Evolutionary conservation across 2,797 vertebrate genomes (phyloP).

Genomic region (Microctenopoma lineatum): DNA sequence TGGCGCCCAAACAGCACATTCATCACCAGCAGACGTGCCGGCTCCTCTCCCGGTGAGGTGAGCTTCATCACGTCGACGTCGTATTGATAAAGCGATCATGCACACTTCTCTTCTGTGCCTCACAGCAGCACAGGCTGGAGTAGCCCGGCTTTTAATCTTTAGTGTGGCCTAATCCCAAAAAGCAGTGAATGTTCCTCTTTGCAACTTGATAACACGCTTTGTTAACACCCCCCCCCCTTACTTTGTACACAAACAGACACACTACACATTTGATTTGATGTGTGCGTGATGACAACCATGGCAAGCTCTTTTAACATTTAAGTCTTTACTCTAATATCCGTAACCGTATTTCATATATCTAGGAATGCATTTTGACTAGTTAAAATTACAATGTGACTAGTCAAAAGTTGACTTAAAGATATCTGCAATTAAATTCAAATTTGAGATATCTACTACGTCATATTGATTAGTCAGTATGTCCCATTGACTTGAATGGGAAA

Average conservation of each 20-base stretch:
- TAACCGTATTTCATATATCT: too few relatives aligned
- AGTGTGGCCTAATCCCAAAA: not conserved
- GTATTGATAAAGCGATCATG: conserved; percentile 82
- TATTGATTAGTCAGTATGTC: too few relatives aligned
- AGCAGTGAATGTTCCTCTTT: not conserved
- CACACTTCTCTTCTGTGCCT: conserved; percentile 66
- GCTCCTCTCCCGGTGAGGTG: conserved; percentile 53
- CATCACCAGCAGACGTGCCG: conserved; percentile 64
- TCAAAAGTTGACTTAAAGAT: too few relatives aligned
- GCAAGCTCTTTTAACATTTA: too few relatives aligned
- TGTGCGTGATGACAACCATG: too few relatives aligned
- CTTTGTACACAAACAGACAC: not conserved
- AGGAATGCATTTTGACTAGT: too few relatives aligned
- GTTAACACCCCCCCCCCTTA: too few relatives aligned
- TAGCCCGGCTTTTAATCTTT: not conserved
- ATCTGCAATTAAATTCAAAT: too few relatives aligned
- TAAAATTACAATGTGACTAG: too few relatives aligned
- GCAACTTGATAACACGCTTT: not conserved
- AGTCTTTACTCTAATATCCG: too few relatives aligned
- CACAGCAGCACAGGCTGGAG: conserved; percentile 4
- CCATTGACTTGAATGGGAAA: too few relatives aligned
- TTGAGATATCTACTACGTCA: too few relatives aligned
- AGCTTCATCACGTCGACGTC: conserved; percentile 74
- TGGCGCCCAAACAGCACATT: conserved; percentile 65
- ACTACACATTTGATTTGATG: not conserved